Base-by-base conservation (phyloP, 2,888 invertebrate genomes). In the Corbicula japonica region DNA sequence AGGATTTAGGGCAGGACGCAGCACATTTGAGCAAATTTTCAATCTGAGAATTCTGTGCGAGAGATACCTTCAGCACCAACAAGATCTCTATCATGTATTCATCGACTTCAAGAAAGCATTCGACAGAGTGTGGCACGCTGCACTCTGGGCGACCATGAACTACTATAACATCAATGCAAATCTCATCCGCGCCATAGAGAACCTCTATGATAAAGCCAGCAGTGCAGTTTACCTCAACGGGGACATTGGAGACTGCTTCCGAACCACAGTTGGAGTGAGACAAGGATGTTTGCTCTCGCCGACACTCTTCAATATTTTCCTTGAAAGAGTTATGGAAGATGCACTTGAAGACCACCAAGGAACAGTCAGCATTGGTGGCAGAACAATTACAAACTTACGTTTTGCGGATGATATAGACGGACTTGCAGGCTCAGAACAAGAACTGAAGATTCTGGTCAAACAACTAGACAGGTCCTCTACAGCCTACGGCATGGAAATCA, bases 201-300 rank as follows among this genome's bases (percentile, higher is more conserved):
- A 73, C 44, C 69, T 74, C n/a, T 68, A 78, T 23, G 50, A 34
- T 50, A 73, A 65, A 30, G 54, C 73, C 50, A 60, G 32, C 65
- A 77, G 71, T 50, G 65, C 69, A 38, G 77, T 77, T 18, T 48
- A 28, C 58, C 21, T 77, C 23, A 58, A 71, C 35, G 72, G 61
- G 1, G n/a, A 58, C 38, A 58, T 61, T 6, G 68, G 73, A 18
- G 75, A 83, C 8, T 83, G 80, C 69, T 85, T 80, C 63, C 56
- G 52, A 35, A 84, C 76, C 18, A 58, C 76, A 61, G 75, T 65
- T 44, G n/a, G n/a, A n/a, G n/a, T 76, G 77, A 54, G 74, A 23
- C 72, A 75, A 50, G 71, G 77, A n/a, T 77, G 80, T 30, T 41
- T 65, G 50, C 48, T 76, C 44, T 71, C 71, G 2, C 81, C 52